Evolutionary conservation across 2,113 vertebrate genomes (phyloP), one percentile per base, ranked within the genome.

Genomic region (Nesogale talazaci): DNA sequence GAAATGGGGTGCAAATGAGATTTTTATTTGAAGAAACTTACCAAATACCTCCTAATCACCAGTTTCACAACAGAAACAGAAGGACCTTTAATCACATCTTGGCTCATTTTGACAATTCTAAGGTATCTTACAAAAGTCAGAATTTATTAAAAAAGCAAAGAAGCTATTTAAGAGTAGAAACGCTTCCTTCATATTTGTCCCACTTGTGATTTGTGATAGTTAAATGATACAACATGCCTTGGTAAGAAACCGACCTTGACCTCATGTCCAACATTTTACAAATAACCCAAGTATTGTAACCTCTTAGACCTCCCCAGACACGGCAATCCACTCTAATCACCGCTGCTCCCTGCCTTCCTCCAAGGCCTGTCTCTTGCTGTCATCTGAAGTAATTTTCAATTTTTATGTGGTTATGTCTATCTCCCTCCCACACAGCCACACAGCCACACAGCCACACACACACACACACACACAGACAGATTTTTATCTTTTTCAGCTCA

Each of bases 401-500:
- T 85, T 92, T 89, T 91, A 79, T 72, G 63, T 84, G 31, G 15
- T 69, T 75, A 25, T 77, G 22, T 63, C 65, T 92, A 10, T 61
- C 15, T 89, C 56, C 7, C 36, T 82, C 42, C 38, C 25, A 57
- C 36, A 38, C 10, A 74, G 12, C 14, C 46, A 29, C 1, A 34
- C 27, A 52, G 8, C 17, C 17, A 19, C 2, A 4, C 4, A 14
- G n/a, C 22, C 7, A 31, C 8, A 19, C 19, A 10, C 10, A 10
- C 46, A 52, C 46, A 52, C 46, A 31, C 56, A 46, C 22, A 70
- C 5, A n/a, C 16, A 34, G 67, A 86, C 22, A 78, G 65, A 94
- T 93, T 80, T 94, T 52, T 89, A 94, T 94, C 91, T 86, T 57
- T 91, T 95, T 90, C 42, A 81, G 86, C 67, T 92, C 14, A 75